phyloP scores from a whole-genome alignment of 2,113 vertebrate genomes.

The Pogonocichla stellata region DNA sequence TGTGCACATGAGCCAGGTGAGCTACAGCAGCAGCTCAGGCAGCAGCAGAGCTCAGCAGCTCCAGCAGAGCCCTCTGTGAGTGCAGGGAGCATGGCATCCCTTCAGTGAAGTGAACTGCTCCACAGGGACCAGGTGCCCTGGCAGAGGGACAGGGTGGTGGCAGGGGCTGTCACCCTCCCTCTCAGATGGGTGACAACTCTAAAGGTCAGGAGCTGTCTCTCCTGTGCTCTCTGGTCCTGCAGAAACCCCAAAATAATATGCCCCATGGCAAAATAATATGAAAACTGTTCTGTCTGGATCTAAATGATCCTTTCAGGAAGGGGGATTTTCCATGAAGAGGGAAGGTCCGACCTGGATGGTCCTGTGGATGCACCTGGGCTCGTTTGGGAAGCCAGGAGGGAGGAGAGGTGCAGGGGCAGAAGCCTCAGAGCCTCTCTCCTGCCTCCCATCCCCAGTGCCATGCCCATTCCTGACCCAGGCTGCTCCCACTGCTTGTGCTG shows the following conservation, averaged over 20 bases:
- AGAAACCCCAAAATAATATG: neutral
- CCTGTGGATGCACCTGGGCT: neutral
- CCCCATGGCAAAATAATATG: fast-evolving
- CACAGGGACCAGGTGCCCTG: neutral
- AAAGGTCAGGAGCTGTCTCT: neutral
- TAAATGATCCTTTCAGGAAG: neutral
- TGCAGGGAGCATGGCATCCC: neutral
- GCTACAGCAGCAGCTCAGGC: neutral
- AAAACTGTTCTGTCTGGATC: neutral
- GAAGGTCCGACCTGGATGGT: neutral
- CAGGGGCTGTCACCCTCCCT: neutral
- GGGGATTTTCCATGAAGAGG: fast-evolving
- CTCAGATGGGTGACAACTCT: neutral
- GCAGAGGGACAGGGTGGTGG: neutral
- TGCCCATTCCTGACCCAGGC: neutral
- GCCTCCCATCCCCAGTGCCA: neutral
- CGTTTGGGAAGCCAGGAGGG: neutral
- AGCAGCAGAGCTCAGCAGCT: neutral
- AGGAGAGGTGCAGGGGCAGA: neutral
- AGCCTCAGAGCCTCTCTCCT: neutral
- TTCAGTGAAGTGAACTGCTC: neutral
- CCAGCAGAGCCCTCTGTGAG: neutral
- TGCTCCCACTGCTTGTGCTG: neutral
- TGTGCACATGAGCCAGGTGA: neutral
- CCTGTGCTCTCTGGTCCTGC: neutral